Conservation (phyloP, 1,140 invertebrate genomes). For the Hylyphantes graminicola region DNA sequence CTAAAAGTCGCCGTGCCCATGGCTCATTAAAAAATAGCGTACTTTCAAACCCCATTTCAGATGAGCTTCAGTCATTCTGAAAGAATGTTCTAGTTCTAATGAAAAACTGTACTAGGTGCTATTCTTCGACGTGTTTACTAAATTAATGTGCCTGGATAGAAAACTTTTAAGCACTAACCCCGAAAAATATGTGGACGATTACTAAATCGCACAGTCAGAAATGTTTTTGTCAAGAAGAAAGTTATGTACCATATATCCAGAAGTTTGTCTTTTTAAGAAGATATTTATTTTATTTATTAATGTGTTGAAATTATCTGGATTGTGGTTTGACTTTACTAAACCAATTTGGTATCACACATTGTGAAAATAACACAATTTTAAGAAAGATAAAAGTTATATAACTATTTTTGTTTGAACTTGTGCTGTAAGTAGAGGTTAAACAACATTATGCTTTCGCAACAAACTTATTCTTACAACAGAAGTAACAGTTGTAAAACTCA, state of each 20-base stretch:
- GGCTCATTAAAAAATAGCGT: slow-evolving; percentile 13
- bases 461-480: background rate
- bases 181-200: background rate
- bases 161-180: slow-evolving; percentile 1
- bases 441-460: background rate
- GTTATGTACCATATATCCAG: slow-evolving; percentile 5
- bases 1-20: slow-evolving; percentile 55
- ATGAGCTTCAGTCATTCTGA: background rate
- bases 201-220: slow-evolving; percentile 1
- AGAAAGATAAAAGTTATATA: too few species aligned
- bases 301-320: slow-evolving; percentile 15
- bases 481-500: background rate
- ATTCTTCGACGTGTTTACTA: slow-evolving; percentile 17
- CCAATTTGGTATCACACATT: background rate
- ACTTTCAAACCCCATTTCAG: background rate
- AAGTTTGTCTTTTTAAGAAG: slow-evolving; percentile 2
- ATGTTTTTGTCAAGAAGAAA: background rate
- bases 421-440: slow-evolving; percentile 9
- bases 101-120: slow-evolving; percentile 30
- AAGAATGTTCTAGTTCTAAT: background rate
- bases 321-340: slow-evolving; percentile 3
- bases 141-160: background rate
- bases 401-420: background rate
- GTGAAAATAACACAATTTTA: slow-evolving; percentile 8
- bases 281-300: slow-evolving; percentile 48